Percentiles rank a stretch among this genome's conserved stretches.
Evolutionary conservation across 1,140 invertebrate species (phyloP).

Genomic region (Parasteatoda tepidariorum): DNA sequence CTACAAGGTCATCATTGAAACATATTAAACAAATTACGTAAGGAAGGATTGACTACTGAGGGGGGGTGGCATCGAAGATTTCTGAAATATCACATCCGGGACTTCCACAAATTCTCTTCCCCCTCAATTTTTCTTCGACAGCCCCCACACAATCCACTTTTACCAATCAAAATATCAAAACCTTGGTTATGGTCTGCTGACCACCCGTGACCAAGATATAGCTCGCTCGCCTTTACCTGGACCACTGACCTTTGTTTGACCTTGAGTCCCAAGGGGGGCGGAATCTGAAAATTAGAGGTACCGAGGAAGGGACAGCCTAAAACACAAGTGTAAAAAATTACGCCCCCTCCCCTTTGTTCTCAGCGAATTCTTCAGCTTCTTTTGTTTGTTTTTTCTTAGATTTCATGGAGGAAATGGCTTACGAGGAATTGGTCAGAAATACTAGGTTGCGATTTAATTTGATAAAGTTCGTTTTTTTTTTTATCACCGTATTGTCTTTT

Average conservation of each 20-base stretch:
- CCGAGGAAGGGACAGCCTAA: not conserved
- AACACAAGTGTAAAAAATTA: conserved; percentile 42
- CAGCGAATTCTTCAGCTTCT: conserved; percentile 1
- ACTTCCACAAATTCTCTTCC: not conserved
- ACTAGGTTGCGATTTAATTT: conserved; percentile 46
- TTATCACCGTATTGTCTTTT: not conserved
- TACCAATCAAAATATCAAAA: conserved; percentile 52
- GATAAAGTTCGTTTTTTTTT: not conserved
- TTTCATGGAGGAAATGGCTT: conserved; percentile 26
- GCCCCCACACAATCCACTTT: conserved; percentile 10
- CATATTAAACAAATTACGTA: conserved; percentile 14
- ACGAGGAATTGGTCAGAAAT: conserved; percentile 29
- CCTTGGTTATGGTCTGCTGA: conserved; percentile 21
- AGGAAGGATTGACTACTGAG: conserved; percentile 10
- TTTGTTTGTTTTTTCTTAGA: conserved; percentile 5
- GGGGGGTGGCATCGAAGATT: conserved; percentile 13
- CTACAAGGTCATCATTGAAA: conserved; percentile 39
- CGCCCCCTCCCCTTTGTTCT: conserved; percentile 33
- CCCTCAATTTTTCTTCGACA: not conserved
- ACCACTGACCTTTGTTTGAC: conserved; percentile 51
- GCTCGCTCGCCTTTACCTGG: conserved; percentile 10
- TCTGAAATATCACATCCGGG: conserved; percentile 43
- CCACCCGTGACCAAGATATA: conserved; percentile 44
- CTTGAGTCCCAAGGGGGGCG: conserved; percentile 16
- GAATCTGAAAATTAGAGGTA: conserved; percentile 19